Evolutionary conservation across 2,113 vertebrate species (phyloP), one percentile per base, ranked within the genome.

Genomic region (Gnathonemus longibarbis): DNA sequence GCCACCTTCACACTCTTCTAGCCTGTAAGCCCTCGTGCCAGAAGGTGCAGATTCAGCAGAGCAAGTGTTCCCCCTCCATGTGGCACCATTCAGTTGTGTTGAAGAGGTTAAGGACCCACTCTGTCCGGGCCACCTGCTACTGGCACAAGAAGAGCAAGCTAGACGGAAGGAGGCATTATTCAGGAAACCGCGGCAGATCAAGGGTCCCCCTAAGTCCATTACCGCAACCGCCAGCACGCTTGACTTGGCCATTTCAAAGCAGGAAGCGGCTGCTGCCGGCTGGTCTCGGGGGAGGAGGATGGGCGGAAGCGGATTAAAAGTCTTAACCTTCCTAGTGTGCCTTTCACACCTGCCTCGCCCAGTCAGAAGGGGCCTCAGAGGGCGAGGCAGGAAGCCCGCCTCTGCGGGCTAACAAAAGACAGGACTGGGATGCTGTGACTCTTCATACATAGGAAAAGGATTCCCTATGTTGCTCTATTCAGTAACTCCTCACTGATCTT

Each of bases 201-300:
- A 87, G 85, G 27, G 19, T 24, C 24, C 56, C 39, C 39, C 39
- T 88, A 62, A 88, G 53, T 56, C 56, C 87, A 88, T 88, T 66
- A 88, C 15, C 39, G 1, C 35, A 1, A 45, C 21, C 42, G 87
- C 39, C 53, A 88, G 87, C 87, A 88, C 56, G 52, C 87, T 66
- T 88, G 87, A 88, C 87, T 88, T 88, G 56, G 56, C 91, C 85
- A 88, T 91, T 94, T 96, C 95, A 96, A 95, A 96, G 95, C 94
- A 94, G 94, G 92, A 94, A 94, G 87, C 90, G 93, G 91, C 87
- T 91, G 89, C 92, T 91, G 90, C 62, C 39, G 91, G 90, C 58
- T n/a, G 80, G 39, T 84, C 50, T 88, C 62, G 62, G 93, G 91
- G 86, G 89, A 88, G 87, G 56, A 90, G 84, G 90, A 91, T 93